These are phyloP conservation scores for Cebus imitator DNA, from an alignment of 2,113 vertebrate species.

Conservation along the genomic window DNA sequence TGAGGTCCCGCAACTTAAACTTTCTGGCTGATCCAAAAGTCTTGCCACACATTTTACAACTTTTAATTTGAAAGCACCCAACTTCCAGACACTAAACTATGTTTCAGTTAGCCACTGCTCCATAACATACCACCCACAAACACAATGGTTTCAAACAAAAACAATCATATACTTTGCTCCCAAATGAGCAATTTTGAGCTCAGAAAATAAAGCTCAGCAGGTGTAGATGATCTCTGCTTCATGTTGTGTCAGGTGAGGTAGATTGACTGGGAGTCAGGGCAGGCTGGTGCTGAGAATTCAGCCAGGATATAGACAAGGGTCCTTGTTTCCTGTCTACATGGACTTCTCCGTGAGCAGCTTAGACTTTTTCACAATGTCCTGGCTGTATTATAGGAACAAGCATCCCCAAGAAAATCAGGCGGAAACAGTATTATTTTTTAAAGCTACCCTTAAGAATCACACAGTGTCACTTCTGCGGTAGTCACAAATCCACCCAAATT, in stretches of 20 bases:
- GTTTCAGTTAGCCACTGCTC: not conserved
- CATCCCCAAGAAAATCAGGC: not conserved
- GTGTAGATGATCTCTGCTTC: not conserved
- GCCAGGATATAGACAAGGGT: no score
- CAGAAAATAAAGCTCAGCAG: not conserved
- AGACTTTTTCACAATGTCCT: not conserved
- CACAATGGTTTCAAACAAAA: not conserved
- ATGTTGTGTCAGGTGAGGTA: not conserved
- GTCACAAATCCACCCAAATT: not conserved
- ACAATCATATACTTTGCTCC: not conserved
- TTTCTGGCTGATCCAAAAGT: not conserved
- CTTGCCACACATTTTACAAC: not conserved
- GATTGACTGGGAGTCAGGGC: not conserved
- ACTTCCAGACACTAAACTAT: not conserved
- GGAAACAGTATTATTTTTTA: not conserved
- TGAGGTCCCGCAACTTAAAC: not conserved
- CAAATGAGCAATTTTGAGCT: not conserved
- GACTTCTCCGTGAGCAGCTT: not conserved
- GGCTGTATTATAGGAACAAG: not conserved
- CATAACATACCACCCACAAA: not conserved
- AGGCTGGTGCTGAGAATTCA: not conserved
- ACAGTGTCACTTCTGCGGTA: not conserved
- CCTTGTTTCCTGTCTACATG: not conserved
- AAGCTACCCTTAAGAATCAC: not conserved
- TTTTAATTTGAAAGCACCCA: not conserved